Evolutionary conservation across 2,113 vertebrate species (phyloP), one percentile per base, ranked within the genome.

Genomic region (Thalassarche chlororhynchos): DNA sequence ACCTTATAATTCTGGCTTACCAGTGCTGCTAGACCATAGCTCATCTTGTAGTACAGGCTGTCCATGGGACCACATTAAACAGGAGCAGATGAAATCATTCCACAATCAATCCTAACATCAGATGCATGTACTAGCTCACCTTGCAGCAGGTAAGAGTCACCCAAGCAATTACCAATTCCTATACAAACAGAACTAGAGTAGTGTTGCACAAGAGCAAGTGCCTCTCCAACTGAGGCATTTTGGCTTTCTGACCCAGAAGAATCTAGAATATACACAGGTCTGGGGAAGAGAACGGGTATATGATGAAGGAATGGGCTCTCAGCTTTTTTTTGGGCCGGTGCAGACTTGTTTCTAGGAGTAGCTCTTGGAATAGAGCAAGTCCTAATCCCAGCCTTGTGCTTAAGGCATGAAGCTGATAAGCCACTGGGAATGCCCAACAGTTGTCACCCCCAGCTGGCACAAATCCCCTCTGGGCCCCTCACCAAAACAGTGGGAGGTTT

Each of bases 371-470:
- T 10, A 92, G 60, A 75, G 54, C 52, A 84, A 79, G 44, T 75
- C 64, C 52, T 84, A 84, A 82, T 87, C 40, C 55, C 57, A 57
- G 86, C 71, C n/a, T 87, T 60, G 31, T 66, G 64, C 76, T 57
- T 68, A 87, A 87, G 8, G 83, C 88, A 96, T 9, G 14, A 97
- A 52, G 77, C 32, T 57, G 55, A 29, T 96, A 86, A 95, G 57
- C 83, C 80, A 74, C 47, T 34, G 77, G 47, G 80, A 95, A 96
- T 81, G 69, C 55, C 86, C 94, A 96, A 91, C 92, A 95, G 90
- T 93, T 97, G 96, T 95, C 92, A 89, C 17, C 5, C 34, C 29
- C 80, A 93, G 66, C 79, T 93, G 65, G 79, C 71, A 93, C 19
- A 96, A 93, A 95, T 88, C 90, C 90, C 58, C 49, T 79, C 47